Evolutionary conservation across 2,113 vertebrate genomes (phyloP), one percentile per base, ranked within the genome.

Genomic region (Polypterus senegalus): DNA sequence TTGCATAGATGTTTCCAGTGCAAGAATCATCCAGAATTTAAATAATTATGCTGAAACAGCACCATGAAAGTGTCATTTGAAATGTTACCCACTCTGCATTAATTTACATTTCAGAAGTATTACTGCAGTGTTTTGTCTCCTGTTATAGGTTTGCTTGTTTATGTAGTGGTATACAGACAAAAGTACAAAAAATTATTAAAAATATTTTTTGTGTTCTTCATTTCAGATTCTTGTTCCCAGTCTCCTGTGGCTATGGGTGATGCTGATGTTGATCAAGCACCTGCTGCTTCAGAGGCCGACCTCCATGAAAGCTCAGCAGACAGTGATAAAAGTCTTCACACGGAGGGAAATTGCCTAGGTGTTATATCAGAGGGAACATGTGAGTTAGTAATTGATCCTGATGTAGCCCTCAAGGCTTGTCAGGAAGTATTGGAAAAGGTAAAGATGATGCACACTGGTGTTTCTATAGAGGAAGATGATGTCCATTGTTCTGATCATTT

Each of bases 341-440:
- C 70, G 27, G 73, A 76, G 6, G 86, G 86, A 4, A 77, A 84
- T 0, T 66, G 79, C 1, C 86, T 89, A 55, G 80, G 84, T 0
- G 82, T 96, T 74, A 98, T 98, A 83, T 82, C 73, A 0, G 95
- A 98, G 69, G 93, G 89, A 0, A 71, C 84, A 1, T 81, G 75
- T 1, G 94, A 97, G 66, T 79, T 89, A 1, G 80, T 95, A 58
- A 98, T 97, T 6, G 91, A 97, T 68, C 71, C 90, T 0, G 92
- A 91, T 75, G 89, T 96, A 71, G 94, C 94, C 0, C 78, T 89
- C 62, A 88, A 76, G 3, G 93, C 94, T 8, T 98, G 94, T 48
- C 78, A 88, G 66, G 87, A 98, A 9, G 94, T 98, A 0, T 81
- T 98, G 70, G 88, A 95, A 77, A 91, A 94, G 68, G 91, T 94